phyloP scores from a whole-genome alignment of 2,113 vertebrate species.

The Cricetomys ansorgei region DNA sequence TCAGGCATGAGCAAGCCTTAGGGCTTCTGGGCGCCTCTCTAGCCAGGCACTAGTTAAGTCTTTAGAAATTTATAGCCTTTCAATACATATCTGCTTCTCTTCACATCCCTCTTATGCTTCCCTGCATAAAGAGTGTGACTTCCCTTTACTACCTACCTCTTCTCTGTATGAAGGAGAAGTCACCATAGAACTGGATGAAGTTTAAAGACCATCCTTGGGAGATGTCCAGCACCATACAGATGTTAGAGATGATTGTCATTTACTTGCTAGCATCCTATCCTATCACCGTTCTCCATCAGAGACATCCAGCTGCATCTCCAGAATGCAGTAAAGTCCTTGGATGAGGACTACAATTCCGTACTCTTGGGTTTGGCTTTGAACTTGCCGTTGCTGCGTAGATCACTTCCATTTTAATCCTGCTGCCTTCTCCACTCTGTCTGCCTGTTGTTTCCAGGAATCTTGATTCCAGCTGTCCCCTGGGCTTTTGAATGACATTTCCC shows the following conservation, averaged over 20 bases:
- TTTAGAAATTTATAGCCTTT: not conserved
- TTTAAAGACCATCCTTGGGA: not conserved
- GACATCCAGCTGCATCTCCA: not conserved
- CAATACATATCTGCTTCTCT: not conserved
- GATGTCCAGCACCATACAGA: not conserved
- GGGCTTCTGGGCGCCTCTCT: not conserved
- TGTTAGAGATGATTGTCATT: not conserved
- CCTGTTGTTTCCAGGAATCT: constrained; percentile 39
- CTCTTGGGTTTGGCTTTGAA: not conserved
- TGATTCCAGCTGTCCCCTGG: constrained; percentile 54
- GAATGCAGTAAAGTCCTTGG: not conserved
- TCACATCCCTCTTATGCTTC: not conserved
- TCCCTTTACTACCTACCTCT: not conserved
- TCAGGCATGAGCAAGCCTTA: not conserved
- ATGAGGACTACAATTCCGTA: too few species aligned
- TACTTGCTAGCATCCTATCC: not conserved
- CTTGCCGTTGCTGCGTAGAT: not conserved
- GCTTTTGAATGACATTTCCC: constrained; percentile 20
- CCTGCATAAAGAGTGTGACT: not conserved
- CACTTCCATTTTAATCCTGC: not conserved
- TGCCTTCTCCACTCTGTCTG: not conserved
- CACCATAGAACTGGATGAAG: not conserved
- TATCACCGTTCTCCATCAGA: rapidly evolving
- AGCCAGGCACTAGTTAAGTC: not conserved
- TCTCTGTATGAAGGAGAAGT: not conserved